Conservation (phyloP, 2,797 vertebrate species). For the Ctenochaetus hawaiiensis region DNA sequence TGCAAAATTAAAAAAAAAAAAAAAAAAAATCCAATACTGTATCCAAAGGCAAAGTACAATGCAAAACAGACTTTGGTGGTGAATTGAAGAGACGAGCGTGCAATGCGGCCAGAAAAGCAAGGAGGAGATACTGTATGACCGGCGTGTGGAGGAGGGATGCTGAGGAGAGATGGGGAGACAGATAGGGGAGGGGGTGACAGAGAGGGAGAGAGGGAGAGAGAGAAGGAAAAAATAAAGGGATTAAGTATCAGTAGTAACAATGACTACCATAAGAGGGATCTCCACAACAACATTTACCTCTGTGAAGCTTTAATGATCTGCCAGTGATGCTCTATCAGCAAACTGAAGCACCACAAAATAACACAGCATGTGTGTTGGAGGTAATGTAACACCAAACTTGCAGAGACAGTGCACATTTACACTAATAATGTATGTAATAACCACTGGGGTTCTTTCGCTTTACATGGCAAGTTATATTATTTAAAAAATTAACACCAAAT, state of each 20-base stretch:
- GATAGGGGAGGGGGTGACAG: conserved; percentile 28
- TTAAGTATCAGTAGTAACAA: conserved; percentile 56
- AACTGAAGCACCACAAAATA: background rate
- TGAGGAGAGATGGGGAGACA: conserved; percentile 29
- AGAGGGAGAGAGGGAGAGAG: conserved; percentile 17
- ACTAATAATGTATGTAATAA: background rate
- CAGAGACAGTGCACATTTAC: no score
- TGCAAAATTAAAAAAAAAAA: conserved; percentile 45
- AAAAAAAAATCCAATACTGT: conserved; percentile 30
- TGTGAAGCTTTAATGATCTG: background rate
- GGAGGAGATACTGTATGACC: conserved; percentile 6
- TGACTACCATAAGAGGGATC: conserved; percentile 72
- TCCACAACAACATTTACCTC: conserved; percentile 29
- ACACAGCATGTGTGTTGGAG: background rate
- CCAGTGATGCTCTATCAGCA: background rate
- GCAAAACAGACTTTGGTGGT: conserved; percentile 45
- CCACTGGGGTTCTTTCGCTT: background rate
- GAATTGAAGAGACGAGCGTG: conserved; percentile 37
- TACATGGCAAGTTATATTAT: background rate
- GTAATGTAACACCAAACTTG: background rate
- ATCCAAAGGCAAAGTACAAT: conserved; percentile 44
- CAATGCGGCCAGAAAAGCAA: background rate
- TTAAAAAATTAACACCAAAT: no score
- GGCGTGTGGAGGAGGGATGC: conserved; percentile 46
- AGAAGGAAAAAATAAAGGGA: conserved; percentile 12